phyloP scores from a whole-genome alignment of 2,888 invertebrate species.

The Anthrax anthrax region DNA sequence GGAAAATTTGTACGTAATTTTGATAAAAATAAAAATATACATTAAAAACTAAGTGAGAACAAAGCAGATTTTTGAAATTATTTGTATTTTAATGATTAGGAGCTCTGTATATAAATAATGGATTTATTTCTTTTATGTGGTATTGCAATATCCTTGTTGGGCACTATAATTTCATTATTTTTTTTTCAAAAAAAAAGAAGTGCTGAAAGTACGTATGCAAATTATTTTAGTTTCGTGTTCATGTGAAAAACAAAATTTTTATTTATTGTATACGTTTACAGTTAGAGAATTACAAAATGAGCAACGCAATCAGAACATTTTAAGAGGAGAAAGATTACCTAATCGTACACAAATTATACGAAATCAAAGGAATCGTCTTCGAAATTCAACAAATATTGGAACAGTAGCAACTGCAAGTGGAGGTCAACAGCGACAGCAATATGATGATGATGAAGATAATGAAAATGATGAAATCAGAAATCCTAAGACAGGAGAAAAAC shows the following conservation, averaged over 20 bases:
- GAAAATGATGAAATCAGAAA: constrained; percentile 8
- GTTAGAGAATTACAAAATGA: constrained; percentile 9
- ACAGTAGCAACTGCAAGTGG: constrained; percentile 36
- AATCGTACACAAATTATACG: constrained; percentile 58
- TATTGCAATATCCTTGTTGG: constrained; percentile 31
- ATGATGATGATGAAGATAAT: constrained; percentile 37
- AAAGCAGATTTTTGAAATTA: too few relatives aligned
- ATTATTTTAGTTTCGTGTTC: background rate
- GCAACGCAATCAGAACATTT: constrained; percentile 20
- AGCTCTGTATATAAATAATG: too few relatives aligned
- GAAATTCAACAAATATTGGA: constrained; percentile 27
- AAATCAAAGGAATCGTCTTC: constrained; percentile 43
- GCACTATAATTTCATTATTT: constrained; percentile 30
- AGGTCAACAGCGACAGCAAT: constrained; percentile 33
- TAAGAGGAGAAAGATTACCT: constrained; percentile 40
- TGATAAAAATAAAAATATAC: too few relatives aligned
- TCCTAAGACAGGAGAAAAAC: constrained; percentile 49
- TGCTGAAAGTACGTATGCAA: constrained; percentile 13
- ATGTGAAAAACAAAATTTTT: background rate
- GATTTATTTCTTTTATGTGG: constrained; percentile 35
- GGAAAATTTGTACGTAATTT: too few relatives aligned
- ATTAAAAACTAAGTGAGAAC: too few relatives aligned
- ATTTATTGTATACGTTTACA: background rate
- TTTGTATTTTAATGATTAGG: too few relatives aligned
- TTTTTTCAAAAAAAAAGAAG: constrained; percentile 24